Percentiles rank a stretch among this genome's conserved stretches.
These are phyloP conservation scores for Drosophila melanogaster DNA, from an alignment of 1,140 invertebrate species.

Conservation along the genomic window Release_6_plus_ISO1_MT NT_033777.3:790501-791000, in stretches of 20 bases:
- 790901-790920: background rate
- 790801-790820: too few species aligned
- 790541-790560: background rate
- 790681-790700: background rate
- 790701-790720: background rate
- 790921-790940: background rate
- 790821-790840: too few species aligned
- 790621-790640: background rate
- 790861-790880: background rate
- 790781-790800: too few species aligned
- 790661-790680: background rate
- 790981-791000: too few species aligned
- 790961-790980: background rate
- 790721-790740: too few species aligned
- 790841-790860: too few species aligned
- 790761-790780: too few species aligned
- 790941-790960: background rate
- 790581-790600: background rate
- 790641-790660: background rate
- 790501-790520: background rate
- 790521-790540: background rate
- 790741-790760: too few species aligned
- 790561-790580: too few species aligned
- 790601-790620: conserved; percentile 8
- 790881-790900: background rate